Base-by-base conservation (phyloP, 2,113 vertebrate genomes). In the Prinia subflava region DNA sequence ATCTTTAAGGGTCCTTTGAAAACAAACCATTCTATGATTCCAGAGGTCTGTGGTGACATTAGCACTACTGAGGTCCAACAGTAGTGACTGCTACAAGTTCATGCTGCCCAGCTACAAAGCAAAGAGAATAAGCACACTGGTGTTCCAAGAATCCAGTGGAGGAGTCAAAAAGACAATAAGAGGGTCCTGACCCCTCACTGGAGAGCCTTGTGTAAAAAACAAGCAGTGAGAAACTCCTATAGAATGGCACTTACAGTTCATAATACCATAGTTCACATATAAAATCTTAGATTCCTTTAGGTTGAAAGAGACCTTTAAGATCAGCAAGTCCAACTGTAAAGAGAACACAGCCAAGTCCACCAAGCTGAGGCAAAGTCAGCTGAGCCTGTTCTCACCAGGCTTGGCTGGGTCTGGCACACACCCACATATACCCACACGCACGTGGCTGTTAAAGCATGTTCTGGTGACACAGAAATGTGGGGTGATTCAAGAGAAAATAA, bases 401-500 rank as follows among this genome's bases (percentile, higher is more conserved):
- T 85, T 85, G 16, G 1, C 70, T 80, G 57, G 5, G 28, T 76
- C 82, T 95, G 9, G 7, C 37, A n/a, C 2, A 0, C 55, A 28
- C 37, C 37, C 35, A 27, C 50, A 24, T 9, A 39, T 35, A 71
- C 67, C 31, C 55, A 52, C 12, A 4, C 2, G 14, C 52, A 83
- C 2, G 16, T 30, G 74, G 71, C 82, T 86, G 90, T 69, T 93
- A 41, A 75, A 87, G 76, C 87, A n/a, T 24, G 85, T 67, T 93
- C 64, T 69, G 52, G 87, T 86, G 92, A 86, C 82, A 93, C 50
- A 79, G 85, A 93, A 77, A 69, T 10, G 75, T 18, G 62, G 50
- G 31, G 67, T 96, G 95, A 97, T 81, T 96, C 94, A 94, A 83
- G 88, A 77, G 85, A 90, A 88, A 97, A 67, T 39, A 83, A 94